Conservation (phyloP, 1,140 invertebrate species). For the Solen grandis region DNA sequence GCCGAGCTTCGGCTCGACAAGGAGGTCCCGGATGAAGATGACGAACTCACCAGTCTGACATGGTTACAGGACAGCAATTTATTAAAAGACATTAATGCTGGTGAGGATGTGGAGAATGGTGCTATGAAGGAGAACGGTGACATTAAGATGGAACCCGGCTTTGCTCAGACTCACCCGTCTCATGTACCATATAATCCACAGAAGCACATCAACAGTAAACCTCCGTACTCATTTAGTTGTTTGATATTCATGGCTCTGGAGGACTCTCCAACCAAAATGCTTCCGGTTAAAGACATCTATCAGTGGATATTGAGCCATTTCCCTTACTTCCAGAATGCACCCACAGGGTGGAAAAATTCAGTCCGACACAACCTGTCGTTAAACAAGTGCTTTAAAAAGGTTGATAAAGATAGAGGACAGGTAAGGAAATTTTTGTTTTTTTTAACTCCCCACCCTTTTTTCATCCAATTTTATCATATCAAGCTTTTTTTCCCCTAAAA, state of each 20-base stretch:
- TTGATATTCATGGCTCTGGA: conserved; percentile 99
- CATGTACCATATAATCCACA: conserved; percentile 82
- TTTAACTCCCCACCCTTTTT: too few species aligned
- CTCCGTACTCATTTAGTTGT: conserved; percentile 96
- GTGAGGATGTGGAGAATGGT: conserved; percentile 69
- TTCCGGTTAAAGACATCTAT: conserved; percentile 90
- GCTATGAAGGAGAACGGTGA: conserved; percentile 74
- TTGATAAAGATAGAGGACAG: conserved; percentile 83
- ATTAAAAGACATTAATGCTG: conserved; percentile 84
- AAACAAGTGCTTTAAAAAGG: conserved; percentile 84
- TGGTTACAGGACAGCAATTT: conserved; percentile 96
- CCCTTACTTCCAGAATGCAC: conserved; percentile 81
- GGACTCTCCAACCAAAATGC: conserved; percentile 91
- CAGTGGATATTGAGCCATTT: conserved; percentile 81
- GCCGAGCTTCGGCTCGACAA: conserved; percentile 78
- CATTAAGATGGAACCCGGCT: conserved; percentile 54
- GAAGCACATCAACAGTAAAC: conserved; percentile 92
- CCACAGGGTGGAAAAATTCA: conserved; percentile 84
- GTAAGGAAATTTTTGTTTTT: too few species aligned
- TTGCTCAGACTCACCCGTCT: conserved; percentile 72
- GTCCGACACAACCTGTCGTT: conserved; percentile 84
- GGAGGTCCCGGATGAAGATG: conserved; percentile 83
- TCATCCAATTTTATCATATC: too few species aligned
- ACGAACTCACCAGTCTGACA: conserved; percentile 92
- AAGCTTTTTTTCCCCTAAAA: too few species aligned